Evolutionary conservation across 2,113 vertebrate species (phyloP).

Genomic region (Phrynocephalus versicolor): DNA sequence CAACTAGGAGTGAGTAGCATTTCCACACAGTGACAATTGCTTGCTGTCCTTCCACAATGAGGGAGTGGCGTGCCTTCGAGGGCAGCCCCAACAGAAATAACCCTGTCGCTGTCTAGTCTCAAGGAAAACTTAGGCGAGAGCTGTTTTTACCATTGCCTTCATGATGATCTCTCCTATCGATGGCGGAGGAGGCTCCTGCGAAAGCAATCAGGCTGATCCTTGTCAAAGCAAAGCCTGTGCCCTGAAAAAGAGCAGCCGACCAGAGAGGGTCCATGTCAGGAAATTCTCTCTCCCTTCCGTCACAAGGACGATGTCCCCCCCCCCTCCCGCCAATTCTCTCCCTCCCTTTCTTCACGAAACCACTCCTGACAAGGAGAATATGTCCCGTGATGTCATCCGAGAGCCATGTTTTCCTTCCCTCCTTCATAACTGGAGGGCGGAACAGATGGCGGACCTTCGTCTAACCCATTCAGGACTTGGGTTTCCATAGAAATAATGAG

Average conservation of each 20-base stretch:
- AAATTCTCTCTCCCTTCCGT: conserved; percentile 7
- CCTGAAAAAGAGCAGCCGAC: conserved; percentile 21
- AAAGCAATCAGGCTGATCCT: neutral
- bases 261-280: neutral
- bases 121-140: no score
- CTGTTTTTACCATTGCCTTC: conserved; percentile 39
- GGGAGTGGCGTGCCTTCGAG: neutral
- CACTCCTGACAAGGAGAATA: conserved; percentile 44
- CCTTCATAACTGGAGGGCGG: conserved; percentile 59
- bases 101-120: neutral
- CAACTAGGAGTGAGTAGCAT: no score
- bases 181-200: accelerated
- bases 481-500: conserved; percentile 58
- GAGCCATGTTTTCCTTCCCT: conserved; percentile 46
- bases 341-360: conserved; percentile 16
- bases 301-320: no score
- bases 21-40: neutral
- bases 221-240: neutral
- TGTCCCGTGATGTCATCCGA: conserved; percentile 40
- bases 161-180: conserved; percentile 33
- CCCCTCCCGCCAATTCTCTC: no score
- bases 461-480: conserved; percentile 43
- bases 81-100: neutral
- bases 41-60: neutral
- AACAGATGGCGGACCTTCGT: conserved; percentile 63